Evolutionary conservation across 2,888 invertebrate genomes (phyloP).

Genomic region (Corythucha ciliata): DNA sequence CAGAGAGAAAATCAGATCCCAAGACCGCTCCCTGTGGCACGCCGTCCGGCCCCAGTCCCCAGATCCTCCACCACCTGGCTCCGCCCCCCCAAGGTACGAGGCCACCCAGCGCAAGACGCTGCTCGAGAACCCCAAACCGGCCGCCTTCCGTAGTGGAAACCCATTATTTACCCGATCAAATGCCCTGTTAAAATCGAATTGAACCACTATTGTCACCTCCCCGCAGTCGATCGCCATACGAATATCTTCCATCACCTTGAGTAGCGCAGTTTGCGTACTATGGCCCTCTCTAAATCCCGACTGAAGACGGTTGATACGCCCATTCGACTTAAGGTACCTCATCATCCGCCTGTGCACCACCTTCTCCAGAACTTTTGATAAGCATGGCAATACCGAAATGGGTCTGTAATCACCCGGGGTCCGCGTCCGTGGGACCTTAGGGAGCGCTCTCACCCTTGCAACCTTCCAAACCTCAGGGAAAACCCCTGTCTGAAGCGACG

Average conservation of each 20-base stretch:
- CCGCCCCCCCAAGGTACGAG: too few relatives aligned
- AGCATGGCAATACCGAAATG: slow-evolving; percentile 2
- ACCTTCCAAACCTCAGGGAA: slow-evolving; percentile 10
- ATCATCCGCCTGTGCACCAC: background rate
- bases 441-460: background rate
- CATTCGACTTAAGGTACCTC: background rate
- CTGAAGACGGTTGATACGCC: background rate
- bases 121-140: too few relatives aligned
- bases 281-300: background rate
- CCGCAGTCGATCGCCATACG: background rate
- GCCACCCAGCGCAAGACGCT: too few relatives aligned
- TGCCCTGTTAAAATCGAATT: too few relatives aligned
- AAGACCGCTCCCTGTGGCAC: too few relatives aligned
- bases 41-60: too few relatives aligned
- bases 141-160: too few relatives aligned
- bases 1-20: too few relatives aligned
- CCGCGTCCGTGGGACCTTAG: background rate
- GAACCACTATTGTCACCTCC: too few relatives aligned
- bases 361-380: slow-evolving; percentile 9
- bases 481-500: too few relatives aligned
- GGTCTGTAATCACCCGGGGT: slow-evolving; percentile 4
- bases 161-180: too few relatives aligned
- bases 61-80: too few relatives aligned
- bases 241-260: slow-evolving; percentile 1
- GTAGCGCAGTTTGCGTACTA: slow-evolving; percentile 1